phyloP scores from a whole-genome alignment of 1,140 invertebrate species.

The Vanessa atalanta region DNA sequence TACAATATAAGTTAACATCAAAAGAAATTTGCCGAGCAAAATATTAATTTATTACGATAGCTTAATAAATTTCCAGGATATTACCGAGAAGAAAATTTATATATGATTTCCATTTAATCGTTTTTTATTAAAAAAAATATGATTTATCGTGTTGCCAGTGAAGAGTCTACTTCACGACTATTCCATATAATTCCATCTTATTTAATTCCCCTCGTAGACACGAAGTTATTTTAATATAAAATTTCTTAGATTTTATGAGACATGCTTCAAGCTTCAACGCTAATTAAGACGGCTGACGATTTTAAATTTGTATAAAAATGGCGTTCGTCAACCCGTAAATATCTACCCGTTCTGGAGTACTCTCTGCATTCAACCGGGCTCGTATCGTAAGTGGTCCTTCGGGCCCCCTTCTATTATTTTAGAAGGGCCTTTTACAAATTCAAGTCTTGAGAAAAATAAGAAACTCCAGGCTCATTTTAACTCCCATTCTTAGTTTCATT shows the following conservation, averaged over 20 bases:
- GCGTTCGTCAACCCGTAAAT: slow-evolving; percentile 47
- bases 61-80: neutral
- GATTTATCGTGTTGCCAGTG: slow-evolving; percentile 5
- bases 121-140: slow-evolving; percentile 12
- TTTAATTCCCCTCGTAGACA: slow-evolving; percentile 5
- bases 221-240: slow-evolving; percentile 24
- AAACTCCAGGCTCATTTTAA: slow-evolving; percentile 44
- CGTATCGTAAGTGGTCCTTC: slow-evolving; percentile 42
- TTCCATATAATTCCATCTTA: neutral
- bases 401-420: slow-evolving; percentile 51
- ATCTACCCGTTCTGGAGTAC: slow-evolving; percentile 35
- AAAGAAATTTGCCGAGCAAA: too few species aligned
- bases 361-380: slow-evolving; percentile 46
- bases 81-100: neutral
- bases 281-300: slow-evolving; percentile 32
- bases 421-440: slow-evolving; percentile 48
- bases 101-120: neutral
- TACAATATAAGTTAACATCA: too few species aligned
- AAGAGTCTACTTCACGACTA: neutral
- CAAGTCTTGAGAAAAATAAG: slow-evolving; percentile 52
- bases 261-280: slow-evolving; percentile 16
- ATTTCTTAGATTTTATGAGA: slow-evolving; percentile 26
- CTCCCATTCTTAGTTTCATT: slow-evolving; percentile 24
- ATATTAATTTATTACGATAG: neutral
- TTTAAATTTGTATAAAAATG: slow-evolving; percentile 45